Base-by-base conservation (phyloP, 2,113 vertebrate species). In the Raphicerus campestris region DNA sequence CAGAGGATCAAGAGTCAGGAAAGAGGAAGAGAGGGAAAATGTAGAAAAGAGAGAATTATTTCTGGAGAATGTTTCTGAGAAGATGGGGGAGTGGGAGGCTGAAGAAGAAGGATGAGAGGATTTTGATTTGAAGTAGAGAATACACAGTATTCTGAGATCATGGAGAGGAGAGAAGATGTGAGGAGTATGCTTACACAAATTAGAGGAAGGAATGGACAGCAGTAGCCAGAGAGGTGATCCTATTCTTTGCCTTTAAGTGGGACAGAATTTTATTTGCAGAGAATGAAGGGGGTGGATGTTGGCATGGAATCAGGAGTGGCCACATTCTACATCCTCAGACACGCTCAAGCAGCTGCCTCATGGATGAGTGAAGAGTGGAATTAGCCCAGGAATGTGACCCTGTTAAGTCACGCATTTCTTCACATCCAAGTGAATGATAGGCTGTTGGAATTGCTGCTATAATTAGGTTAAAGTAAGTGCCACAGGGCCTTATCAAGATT, bases 351-450 rank as follows among this genome's bases (percentile, higher is more conserved):
- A 96, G 92, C 97, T 98, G 97, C 84, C 15, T 86, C 14, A 30
- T 28, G 63, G 55, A 32, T 90, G 75, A 97, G 60, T 30, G 53
- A 35, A 61, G 73, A 87, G 35, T 30, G 81, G 92, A 86, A 94
- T 97, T 85, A 84, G 75, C 70, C 77, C 87, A 93, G 60, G 97
- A 97, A 97, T 91, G 93, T 95, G 89, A 58, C 92, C 91, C 89
- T 84, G 75, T 63, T 81, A 84, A 94, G 80, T 96, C 83, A 70
- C 85, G 87, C 87, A 42, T 93, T 80, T 97, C 32, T 28, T 30
- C 81, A 55, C 63, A 70, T 75, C 78, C 89, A 84, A 61, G 55
- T 78, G 89, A 93, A 92, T 30, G 81, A 85, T 3, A 45, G 58
- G 16, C 55, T 89, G 17, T 28, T 56, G 84, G 90, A 77, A 30